Conservation (phyloP, 2,113 vertebrate genomes). For the Uropsilus gracilis region DNA sequence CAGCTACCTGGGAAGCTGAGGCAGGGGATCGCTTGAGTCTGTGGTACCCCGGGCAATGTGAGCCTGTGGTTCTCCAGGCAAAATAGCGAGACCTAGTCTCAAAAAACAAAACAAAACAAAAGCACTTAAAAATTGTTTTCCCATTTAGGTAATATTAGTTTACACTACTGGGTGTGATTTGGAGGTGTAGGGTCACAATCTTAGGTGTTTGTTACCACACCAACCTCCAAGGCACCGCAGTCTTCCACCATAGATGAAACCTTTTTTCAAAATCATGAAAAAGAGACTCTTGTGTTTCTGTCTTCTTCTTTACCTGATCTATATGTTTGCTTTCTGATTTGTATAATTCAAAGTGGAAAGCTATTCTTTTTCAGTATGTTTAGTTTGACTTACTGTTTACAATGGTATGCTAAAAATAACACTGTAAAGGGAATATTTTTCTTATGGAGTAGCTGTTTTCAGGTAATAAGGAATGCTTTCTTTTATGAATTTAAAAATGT, state of each 20-base stretch:
- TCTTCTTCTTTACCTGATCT: neutral
- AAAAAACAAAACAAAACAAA: no score
- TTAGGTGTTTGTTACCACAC: no score
- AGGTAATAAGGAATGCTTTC: slow-evolving; percentile 63
- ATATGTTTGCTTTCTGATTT: slow-evolving; percentile 33
- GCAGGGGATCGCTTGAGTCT: no score
- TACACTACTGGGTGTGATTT: no score
- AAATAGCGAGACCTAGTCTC: no score
- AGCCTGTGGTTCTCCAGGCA: no score
- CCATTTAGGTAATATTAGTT: no score
- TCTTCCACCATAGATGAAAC: neutral
- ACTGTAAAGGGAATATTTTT: slow-evolving; percentile 31
- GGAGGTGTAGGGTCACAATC: no score
- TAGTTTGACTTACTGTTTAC: slow-evolving; percentile 11
- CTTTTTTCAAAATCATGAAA: slow-evolving; percentile 31
- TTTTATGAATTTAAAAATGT: slow-evolving; percentile 59
- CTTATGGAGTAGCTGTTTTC: slow-evolving; percentile 64
- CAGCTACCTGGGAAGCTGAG: no score
- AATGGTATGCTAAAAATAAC: neutral
- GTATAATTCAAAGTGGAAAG: slow-evolving; percentile 25
- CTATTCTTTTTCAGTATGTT: slow-evolving; percentile 25
- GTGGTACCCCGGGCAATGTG: no score
- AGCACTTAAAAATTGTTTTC: no score
- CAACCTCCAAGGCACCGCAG: no score
- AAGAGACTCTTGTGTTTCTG: neutral